Conservation (phyloP, 2,888 invertebrate species). For the Cybosia mesomella region DNA sequence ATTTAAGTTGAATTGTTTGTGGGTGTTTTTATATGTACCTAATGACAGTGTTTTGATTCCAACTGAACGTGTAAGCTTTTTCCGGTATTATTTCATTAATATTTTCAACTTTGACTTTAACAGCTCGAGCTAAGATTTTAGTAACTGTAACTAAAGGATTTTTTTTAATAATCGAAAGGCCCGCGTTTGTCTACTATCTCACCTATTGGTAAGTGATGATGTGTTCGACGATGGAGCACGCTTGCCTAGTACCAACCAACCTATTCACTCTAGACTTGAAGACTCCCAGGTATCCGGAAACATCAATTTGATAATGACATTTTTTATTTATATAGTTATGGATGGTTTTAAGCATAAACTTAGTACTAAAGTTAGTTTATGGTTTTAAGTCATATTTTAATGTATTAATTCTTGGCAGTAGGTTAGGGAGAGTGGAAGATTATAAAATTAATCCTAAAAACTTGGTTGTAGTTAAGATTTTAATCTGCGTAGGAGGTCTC, state of each 20-base stretch:
- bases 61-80: background rate
- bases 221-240: no score
- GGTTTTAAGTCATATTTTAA: slow-evolving; percentile 36
- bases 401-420: slow-evolving; percentile 57
- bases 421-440: slow-evolving; percentile 65
- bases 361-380: no score
- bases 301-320: no score
- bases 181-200: no score
- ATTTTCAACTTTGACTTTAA: background rate
- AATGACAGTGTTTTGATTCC: background rate
- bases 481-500: slow-evolving; percentile 70
- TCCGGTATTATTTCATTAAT: background rate
- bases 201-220: no score
- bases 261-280: no score
- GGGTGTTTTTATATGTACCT: background rate
- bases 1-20: no score
- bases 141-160: no score
- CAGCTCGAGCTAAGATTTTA: background rate
- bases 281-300: no score
- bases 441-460: slow-evolving; percentile 77
- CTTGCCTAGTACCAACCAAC: no score
- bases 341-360: no score
- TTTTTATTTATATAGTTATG: background rate
- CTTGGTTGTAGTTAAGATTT: slow-evolving; percentile 82
- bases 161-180: no score